Evolutionary conservation across 2,797 vertebrate genomes (phyloP), one percentile per base, ranked within the genome.

Genomic region (Poliocrania exsul): DNA sequence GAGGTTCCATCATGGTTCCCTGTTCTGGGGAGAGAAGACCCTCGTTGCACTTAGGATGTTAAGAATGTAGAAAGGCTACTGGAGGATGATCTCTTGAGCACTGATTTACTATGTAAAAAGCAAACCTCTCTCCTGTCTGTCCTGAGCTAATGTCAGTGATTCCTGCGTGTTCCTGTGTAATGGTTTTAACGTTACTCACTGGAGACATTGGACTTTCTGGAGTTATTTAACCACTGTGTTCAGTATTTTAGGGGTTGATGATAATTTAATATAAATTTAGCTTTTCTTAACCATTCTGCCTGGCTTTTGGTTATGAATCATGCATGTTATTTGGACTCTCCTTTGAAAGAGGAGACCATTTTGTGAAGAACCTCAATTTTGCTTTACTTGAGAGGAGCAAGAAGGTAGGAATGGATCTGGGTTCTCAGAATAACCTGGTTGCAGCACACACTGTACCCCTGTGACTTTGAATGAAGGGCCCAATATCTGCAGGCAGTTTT

Each of bases 251-350:
- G 98, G 97, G 93, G 90, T 97, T 98, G 93, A 98, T 97, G 95
- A 98, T 98, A 98, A 98, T 98, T 98, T 98, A 98, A 98, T 98
- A 98, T 98, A 98, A 98, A 98, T 97, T 96, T 98, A 98, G 97
- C 95, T 98, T 98, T 98, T 98, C 97, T 98, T 98, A 98, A 98
- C 97, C 91, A 98, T 65, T 92, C 95, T 97, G 96, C 79, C 89
- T 97, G 96, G 57, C 95, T 96, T 97, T 93, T 97, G 91, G 90
- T 98, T 97, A 77, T 98, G 93, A 97, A 95, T 98, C 37, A 10
- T 83, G 47, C 57, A 42, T 90, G n/a, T 53, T 88, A 67, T 26
- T 51, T 75, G 46, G 65, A 49, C 37, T 57, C n/a, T 60, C 10
- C 37, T 75, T 67, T 37, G 56, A 81, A 91, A 81, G 56, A 71